phyloP scores from a whole-genome alignment of 2,113 vertebrate genomes.

The Chloebia gouldiae region DNA sequence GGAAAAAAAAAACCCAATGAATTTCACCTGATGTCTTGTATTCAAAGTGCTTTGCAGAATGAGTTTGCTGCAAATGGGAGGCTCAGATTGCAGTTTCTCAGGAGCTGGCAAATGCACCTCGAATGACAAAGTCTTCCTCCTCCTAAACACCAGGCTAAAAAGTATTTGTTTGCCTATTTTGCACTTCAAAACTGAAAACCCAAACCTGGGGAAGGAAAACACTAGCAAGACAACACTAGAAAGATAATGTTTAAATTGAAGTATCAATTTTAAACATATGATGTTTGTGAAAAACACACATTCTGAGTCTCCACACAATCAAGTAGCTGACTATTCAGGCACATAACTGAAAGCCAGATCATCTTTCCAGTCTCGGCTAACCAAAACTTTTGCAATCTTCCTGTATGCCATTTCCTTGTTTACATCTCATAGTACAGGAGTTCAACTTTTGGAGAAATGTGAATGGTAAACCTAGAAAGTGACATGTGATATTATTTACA shows the following conservation, averaged over 20 bases:
- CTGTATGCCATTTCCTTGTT: neutral
- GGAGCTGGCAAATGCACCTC: neutral
- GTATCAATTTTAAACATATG: neutral
- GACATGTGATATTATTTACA: neutral
- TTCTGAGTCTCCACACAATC: neutral
- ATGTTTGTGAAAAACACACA: neutral
- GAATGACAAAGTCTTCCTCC: neutral
- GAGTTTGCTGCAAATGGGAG: neutral
- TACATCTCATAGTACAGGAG: neutral
- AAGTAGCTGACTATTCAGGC: neutral
- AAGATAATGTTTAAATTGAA: neutral
- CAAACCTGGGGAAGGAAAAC: neutral
- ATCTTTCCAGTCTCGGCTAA: neutral
- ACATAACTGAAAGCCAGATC: neutral
- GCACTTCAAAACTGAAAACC: neutral
- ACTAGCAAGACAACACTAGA: neutral
- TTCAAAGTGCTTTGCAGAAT: neutral
- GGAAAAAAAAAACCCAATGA: neutral
- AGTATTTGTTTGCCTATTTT: neutral
- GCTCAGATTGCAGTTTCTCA: neutral
- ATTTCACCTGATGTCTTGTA: accelerated
- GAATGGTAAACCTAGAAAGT: neutral
- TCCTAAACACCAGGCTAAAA: neutral
- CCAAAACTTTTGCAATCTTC: neutral
- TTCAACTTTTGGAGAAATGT: neutral